A percentile compares a stretch with the other conserved stretches of the same genome.
Conservation (phyloP, 2,888 invertebrate genomes). For the Aradus depressus region DNA sequence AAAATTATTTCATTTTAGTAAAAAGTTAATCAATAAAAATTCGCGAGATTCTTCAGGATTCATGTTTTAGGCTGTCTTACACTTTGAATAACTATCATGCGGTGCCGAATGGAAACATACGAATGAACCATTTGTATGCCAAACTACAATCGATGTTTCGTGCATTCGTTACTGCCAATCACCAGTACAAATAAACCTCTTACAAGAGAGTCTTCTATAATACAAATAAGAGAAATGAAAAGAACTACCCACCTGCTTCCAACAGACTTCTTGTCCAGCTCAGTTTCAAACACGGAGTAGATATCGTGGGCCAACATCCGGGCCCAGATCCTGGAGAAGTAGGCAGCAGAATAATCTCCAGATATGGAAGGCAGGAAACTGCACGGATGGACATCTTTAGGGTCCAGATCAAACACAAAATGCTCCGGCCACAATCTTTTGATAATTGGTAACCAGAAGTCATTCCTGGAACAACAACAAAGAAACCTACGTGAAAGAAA, state of each 20-base stretch:
- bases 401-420: slow-evolving; percentile 55
- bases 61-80: too few relatives aligned
- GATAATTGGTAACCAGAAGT: slow-evolving; percentile 71
- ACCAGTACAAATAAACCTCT: background rate
- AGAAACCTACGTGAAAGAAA: background rate
- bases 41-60: too few relatives aligned
- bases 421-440: slow-evolving; percentile 70
- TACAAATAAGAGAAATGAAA: background rate
- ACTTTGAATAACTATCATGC: too few relatives aligned
- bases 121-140: too few relatives aligned
- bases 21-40: too few relatives aligned
- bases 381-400: slow-evolving; percentile 72
- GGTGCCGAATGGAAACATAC: too few relatives aligned
- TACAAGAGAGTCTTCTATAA: too few relatives aligned
- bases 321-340: slow-evolving; percentile 65
- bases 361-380: slow-evolving; percentile 73
- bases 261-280: slow-evolving; percentile 29
- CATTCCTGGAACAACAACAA: slow-evolving; percentile 40
- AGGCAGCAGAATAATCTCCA: slow-evolving; percentile 76
- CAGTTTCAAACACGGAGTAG: slow-evolving; percentile 59
- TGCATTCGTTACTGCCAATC: background rate
- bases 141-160: too few relatives aligned
- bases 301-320: slow-evolving; percentile 83
- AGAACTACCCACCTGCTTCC: slow-evolving; percentile 33
- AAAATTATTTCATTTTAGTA: too few relatives aligned